These are phyloP conservation scores for Cheilosia pagana DNA, from an alignment of 2,888 invertebrate genomes.

Conservation along the genomic window DNA sequence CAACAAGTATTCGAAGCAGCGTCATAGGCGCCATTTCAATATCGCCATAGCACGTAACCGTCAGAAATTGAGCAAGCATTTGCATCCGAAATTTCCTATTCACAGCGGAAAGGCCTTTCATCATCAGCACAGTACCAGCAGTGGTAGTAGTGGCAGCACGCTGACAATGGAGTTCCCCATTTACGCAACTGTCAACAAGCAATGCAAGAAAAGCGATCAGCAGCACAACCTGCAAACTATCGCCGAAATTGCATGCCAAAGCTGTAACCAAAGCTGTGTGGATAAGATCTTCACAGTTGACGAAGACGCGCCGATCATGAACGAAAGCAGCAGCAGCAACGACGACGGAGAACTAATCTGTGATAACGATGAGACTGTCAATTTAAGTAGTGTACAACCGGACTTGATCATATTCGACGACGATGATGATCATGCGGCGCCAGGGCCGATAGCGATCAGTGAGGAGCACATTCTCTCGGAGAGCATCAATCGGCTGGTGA, in stretches of 20 bases:
- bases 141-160: slow-evolving; percentile 53
- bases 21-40: slow-evolving; percentile 78
- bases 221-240: slow-evolving; percentile 39
- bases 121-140: slow-evolving; percentile 59
- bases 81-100: slow-evolving; percentile 81
- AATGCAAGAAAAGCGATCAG: slow-evolving; percentile 34
- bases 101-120: slow-evolving; percentile 82
- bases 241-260: slow-evolving; percentile 65
- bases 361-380: slow-evolving; percentile 76
- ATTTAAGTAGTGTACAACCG: slow-evolving; percentile 76
- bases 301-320: slow-evolving; percentile 48
- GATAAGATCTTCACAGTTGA: slow-evolving; percentile 65
- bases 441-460: slow-evolving; percentile 25
- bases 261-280: slow-evolving; percentile 48
- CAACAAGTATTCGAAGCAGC: slow-evolving; percentile 81
- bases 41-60: slow-evolving; percentile 79
- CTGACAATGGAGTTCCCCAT: slow-evolving; percentile 59
- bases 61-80: slow-evolving; percentile 60
- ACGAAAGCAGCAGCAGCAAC: slow-evolving; percentile 62
- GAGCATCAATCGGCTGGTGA: slow-evolving; percentile 65
- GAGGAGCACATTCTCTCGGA: slow-evolving; percentile 61
- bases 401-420: slow-evolving; percentile 82
- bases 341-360: slow-evolving; percentile 75
- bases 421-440: slow-evolving; percentile 68
- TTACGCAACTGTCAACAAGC: slow-evolving; percentile 70